Base-by-base conservation (phyloP, 2,797 vertebrate species). In the Labeo calbasu region DNA sequence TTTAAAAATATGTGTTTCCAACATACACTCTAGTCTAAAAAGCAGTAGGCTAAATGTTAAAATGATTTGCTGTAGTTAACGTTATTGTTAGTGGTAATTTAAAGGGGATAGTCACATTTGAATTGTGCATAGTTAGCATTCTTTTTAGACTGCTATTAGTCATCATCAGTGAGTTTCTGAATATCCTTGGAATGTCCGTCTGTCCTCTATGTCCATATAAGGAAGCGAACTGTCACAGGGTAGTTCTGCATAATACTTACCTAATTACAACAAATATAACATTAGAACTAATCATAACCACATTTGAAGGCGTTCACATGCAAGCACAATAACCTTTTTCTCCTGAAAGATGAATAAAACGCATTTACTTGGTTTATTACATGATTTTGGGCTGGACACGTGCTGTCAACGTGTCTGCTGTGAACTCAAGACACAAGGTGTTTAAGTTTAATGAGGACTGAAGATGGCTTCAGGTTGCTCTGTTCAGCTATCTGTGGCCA, bases 391-490 rank as follows among this genome's bases (percentile, higher is more conserved):
- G 1, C 21, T 32, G 25, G 15, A 11, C 48, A 53, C 15, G 28
- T 82, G 48, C 21, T 66, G 48, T 36, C 28, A 25, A 14, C 2
- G 57, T 57, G 65, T 71, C 14, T 79, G 14, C 4, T 57, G 6
- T 13, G 79, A 88, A 17, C 40, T 53, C 72, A 28, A 46, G 50
- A 85, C 23, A 53, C 14, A 46, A 48, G 2, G 9, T 25, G 59
- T 43, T 21, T 51, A 61, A 61, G 70, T 83, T 81, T 81, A 85
- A 81, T 78, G 25, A 63, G 70, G 23, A 14, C 10, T 66, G 70
- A 32, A 77, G 59, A 86, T 61, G n/a, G 63, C 77, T 59, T 70
- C 63, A 86, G 72, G 82, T 81, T 80, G 80, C 80, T 78, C 5
- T 48, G 5, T 63, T 55, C 21, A n/a, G 25, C 14, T n/a, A 36